phyloP scores from a whole-genome alignment of 1,140 invertebrate species.

The Pogonomyrmex barbatus region DNA sequence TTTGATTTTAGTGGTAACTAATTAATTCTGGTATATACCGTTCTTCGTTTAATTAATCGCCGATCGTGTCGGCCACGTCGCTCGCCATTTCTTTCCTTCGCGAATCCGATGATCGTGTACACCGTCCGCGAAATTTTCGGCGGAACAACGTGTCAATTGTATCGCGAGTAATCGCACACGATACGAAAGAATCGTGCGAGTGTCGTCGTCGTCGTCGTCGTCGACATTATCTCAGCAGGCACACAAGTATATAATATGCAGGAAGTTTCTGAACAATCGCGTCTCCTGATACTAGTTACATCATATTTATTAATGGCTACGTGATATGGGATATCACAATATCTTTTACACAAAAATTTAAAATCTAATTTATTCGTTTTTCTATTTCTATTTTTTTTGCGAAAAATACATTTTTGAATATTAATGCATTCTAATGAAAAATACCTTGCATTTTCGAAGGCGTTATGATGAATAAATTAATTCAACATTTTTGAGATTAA shows the following conservation, averaged over 20 bases:
- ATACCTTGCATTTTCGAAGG: no score
- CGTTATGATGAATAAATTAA: no score
- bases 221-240: conserved; percentile 49
- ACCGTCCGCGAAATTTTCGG: conserved; percentile 14
- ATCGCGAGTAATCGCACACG: conserved; percentile 22
- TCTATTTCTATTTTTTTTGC: no score
- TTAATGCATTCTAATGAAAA: no score
- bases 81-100: conserved; percentile 78
- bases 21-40: conserved; percentile 79
- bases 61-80: conserved; percentile 77
- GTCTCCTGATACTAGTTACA: background rate
- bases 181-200: conserved; percentile 64
- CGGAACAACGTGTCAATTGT: background rate
- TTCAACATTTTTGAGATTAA: no score
- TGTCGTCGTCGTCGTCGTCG: conserved; percentile 60
- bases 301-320: background rate
- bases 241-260: conserved; percentile 59
- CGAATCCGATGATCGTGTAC: conserved; percentile 47
- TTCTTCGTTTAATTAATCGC: conserved; percentile 70
- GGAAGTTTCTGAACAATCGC: conserved; percentile 37
- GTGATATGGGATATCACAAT: background rate
- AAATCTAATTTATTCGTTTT: no score
- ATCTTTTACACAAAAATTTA: background rate
- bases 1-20: conserved; percentile 85
- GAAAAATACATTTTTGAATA: no score